Conservation (phyloP, 2,888 invertebrate genomes). For the Coleophora deauratella region DNA sequence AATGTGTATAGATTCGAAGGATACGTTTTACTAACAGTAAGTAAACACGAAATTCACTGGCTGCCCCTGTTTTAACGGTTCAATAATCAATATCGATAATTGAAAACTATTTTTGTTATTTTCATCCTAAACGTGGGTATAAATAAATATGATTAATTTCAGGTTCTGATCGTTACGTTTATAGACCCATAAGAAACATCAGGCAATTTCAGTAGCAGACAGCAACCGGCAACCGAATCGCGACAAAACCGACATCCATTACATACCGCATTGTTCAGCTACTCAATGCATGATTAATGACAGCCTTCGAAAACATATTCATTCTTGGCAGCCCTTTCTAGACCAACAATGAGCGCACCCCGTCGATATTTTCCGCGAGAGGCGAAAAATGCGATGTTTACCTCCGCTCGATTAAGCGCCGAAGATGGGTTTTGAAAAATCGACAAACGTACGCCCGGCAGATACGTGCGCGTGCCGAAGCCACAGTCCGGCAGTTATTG, state of each 20-base stretch:
- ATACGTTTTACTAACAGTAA: too few relatives aligned
- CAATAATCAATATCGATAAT: too few relatives aligned
- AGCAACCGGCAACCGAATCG: conserved; percentile 35
- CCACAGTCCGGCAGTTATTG: conserved; percentile 11
- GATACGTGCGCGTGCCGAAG: conserved; percentile 43
- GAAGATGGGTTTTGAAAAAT: conserved; percentile 59
- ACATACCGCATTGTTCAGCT: conserved; percentile 44
- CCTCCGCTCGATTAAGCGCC: conserved; percentile 65
- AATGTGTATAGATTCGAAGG: too few relatives aligned
- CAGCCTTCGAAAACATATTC: conserved; percentile 57
- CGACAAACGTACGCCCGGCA: conserved; percentile 31
- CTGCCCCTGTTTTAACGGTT: too few relatives aligned
- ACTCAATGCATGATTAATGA: conserved; percentile 69
- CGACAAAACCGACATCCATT: conserved; percentile 57
- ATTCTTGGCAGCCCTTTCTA: conserved; percentile 48
- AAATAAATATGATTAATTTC: too few relatives aligned
- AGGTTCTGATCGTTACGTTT: too few relatives aligned
- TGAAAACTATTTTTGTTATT: too few relatives aligned
- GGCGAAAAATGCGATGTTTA: conserved; percentile 67
- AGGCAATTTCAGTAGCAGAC: conserved; percentile 1
- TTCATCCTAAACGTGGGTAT: too few relatives aligned
- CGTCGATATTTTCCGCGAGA: conserved; percentile 57
- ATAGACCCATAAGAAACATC: conserved; percentile 13
- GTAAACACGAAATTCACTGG: too few relatives aligned
- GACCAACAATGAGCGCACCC: conserved; percentile 42